Base-by-base conservation (phyloP, 2,888 invertebrate genomes). In the Hemistola chrysoprasaria region DNA sequence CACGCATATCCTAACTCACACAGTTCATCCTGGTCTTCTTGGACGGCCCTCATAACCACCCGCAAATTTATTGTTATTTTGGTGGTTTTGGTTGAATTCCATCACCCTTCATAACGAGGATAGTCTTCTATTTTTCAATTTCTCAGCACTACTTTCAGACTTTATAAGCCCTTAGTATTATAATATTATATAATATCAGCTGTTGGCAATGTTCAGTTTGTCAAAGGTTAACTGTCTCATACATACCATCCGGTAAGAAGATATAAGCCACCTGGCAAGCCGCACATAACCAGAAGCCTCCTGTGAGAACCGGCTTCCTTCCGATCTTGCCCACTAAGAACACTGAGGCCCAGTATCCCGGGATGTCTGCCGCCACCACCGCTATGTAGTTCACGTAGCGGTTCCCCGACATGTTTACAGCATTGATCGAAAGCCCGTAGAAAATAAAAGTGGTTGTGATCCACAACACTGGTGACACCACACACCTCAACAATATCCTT, bases 391-490 rank as follows among this genome's bases (percentile, higher is more conserved):
- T 93, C 9, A 92, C 31, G 61, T 93, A 93, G 46, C 86, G 87
- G 61, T 93, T 91, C 2, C 92, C 93, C 0, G 90, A 90, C 50
- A 94, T 77, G 8, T 91, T 88, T 0, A 92, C 92, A 0, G 93
- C 90, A 64, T 92, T 93, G 22, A 93, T 77, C 0, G 92, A 91
- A 29, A 94, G 65, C 0, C 94, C 93, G 54, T 92, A 93, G 67
- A 92, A 93, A 1, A 93, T 89, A 47, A 93, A 91, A 0, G 92
- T 91, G 36, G 87, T 91, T 0, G 92, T 91, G 20, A 92, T 85
- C 93, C 93, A 93, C 76, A 92, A 92, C 28, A 92, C 78, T 1
- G 91, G 79, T 0, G 71, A 62, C 0, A 76, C 59, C 0, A 66
- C 8, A 7, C 70, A 67, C 1, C 78, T 57, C 1, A 66, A 4